Percentiles rank a stretch among this genome's conserved stretches.
Evolutionary conservation across 2,113 vertebrate genomes (phyloP).

Genomic region (Trematocara zebra): DNA sequence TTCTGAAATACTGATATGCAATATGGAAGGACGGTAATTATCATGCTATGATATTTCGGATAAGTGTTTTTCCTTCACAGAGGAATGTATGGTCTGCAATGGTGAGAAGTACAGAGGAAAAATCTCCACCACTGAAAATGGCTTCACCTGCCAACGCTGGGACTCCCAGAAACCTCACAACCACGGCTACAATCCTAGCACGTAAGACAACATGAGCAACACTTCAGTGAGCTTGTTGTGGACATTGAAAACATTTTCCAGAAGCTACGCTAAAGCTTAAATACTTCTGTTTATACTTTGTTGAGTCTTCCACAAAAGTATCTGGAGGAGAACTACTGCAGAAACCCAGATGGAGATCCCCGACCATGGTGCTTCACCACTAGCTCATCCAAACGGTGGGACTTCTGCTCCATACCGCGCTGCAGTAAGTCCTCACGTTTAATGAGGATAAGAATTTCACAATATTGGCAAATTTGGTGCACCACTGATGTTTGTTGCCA

Average conservation of each 20-base stretch:
- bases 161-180: conserved; percentile 82
- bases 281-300: background rate
- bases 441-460: background rate
- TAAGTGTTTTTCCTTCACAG: conserved; percentile 35
- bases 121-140: conserved; percentile 71
- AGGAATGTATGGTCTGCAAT: conserved; percentile 86
- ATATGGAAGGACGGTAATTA: background rate
- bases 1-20: background rate
- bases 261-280: background rate
- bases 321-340: conserved; percentile 62
- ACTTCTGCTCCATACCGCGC: conserved; percentile 81
- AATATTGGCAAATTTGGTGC: background rate
- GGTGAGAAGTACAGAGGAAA: conserved; percentile 88
- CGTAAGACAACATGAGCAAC: conserved; percentile 67
- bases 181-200: conserved; percentile 83
- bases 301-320: conserved; percentile 45
- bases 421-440: conserved; percentile 76
- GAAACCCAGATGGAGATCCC: background rate
- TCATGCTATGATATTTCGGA: background rate
- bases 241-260: background rate
- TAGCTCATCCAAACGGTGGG: conserved; percentile 81
- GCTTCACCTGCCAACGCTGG: conserved; percentile 77
- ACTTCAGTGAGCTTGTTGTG: background rate
- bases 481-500: background rate
- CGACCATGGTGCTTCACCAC: conserved; percentile 47